Evolutionary conservation across 1,140 invertebrate species (phyloP).

Genomic region (Hylaeus anthracinus): DNA sequence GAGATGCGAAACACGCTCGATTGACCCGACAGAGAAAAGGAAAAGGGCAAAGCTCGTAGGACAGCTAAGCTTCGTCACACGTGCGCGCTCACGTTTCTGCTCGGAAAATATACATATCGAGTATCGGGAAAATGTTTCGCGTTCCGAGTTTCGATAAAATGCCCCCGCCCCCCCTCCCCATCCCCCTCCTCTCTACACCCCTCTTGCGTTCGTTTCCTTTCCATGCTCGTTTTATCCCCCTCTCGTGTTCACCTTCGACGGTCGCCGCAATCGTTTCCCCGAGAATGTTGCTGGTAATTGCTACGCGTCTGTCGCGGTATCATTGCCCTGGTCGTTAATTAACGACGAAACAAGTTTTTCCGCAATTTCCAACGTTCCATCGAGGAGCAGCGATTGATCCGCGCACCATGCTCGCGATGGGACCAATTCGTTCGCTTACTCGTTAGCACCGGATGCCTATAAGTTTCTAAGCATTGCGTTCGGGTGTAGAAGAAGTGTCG

Average conservation of each 20-base stretch:
- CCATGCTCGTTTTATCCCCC: not conserved
- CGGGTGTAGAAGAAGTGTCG: too few relatives aligned
- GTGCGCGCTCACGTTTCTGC: not conserved
- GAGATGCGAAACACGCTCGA: conserved; percentile 4
- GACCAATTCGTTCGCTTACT: too few relatives aligned
- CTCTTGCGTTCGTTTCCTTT: conserved; percentile 13
- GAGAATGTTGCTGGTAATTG: conserved; percentile 32
- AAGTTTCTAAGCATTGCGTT: not conserved
- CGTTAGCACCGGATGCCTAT: not conserved
- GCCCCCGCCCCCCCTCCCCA: not conserved
- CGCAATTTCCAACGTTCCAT: not conserved
- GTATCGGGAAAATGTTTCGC: conserved; percentile 39
- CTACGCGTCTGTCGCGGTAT: not conserved
- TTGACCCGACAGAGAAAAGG: conserved; percentile 29
- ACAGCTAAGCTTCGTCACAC: not conserved
- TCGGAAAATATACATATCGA: conserved; percentile 20
- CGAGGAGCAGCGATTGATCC: not conserved
- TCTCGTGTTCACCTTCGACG: not conserved
- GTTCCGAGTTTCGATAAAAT: conserved; percentile 44
- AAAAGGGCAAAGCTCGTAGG: not conserved
- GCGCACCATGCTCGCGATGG: not conserved
- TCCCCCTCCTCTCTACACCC: too few relatives aligned
- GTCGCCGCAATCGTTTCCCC: conserved; percentile 7
- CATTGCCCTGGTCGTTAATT: conserved; percentile 4
- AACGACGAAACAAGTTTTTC: not conserved